Percentiles rank a stretch among this genome's conserved stretches.
Evolutionary conservation across 2,888 invertebrate genomes (phyloP).

Genomic region (Macrosoma leucophasiata): DNA sequence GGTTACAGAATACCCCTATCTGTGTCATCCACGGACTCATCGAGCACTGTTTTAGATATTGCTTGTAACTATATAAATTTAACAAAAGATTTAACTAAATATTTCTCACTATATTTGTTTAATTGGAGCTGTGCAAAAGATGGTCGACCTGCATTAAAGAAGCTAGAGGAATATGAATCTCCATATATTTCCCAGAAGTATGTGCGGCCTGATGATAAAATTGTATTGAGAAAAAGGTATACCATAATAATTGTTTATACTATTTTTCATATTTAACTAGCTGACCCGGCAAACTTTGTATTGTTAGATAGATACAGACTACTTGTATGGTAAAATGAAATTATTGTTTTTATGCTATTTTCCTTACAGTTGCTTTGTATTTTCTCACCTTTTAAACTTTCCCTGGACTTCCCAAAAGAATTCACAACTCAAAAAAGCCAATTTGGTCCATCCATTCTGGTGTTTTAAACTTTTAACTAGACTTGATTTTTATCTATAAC

Average conservation of each 20-base stretch:
- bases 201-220: slow-evolving; percentile 82
- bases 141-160: slow-evolving; percentile 85
- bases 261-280: too few relatives aligned
- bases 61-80: slow-evolving; percentile 88
- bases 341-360: neutral
- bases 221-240: slow-evolving; percentile 91
- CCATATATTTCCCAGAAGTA: slow-evolving; percentile 94
- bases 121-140: slow-evolving; percentile 84
- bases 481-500: too few relatives aligned
- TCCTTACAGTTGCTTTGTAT: neutral
- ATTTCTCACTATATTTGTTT: slow-evolving; percentile 93
- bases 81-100: slow-evolving; percentile 85
- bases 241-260: neutral
- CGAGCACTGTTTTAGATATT: slow-evolving; percentile 88
- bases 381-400: neutral
- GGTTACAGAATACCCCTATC: slow-evolving; percentile 88
- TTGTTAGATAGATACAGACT: too few relatives aligned
- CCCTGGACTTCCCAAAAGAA: too few relatives aligned
- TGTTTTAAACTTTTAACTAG: too few relatives aligned
- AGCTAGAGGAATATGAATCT: slow-evolving; percentile 97
- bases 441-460: too few relatives aligned
- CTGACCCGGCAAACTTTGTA: too few relatives aligned
- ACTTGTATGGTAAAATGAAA: too few relatives aligned
- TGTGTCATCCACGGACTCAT: slow-evolving; percentile 87
- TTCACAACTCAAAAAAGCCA: too few relatives aligned